A percentile compares a stretch with the other conserved stretches of the same genome.
Evolutionary conservation across 2,113 vertebrate genomes (phyloP).

Genomic region (Bos taurus): ARS-UCD2.0 NC_037329.1:113356001-113356500

Average conservation of each 20-base stretch:
- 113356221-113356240: background rate
- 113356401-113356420: background rate
- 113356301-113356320: background rate
- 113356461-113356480: too few relatives aligned
- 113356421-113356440: background rate
- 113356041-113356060: background rate
- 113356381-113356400: background rate
- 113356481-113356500: too few relatives aligned
- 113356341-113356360: background rate
- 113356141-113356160: background rate
- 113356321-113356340: rapidly evolving
- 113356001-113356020: background rate
- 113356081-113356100: background rate
- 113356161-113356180: background rate
- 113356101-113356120: background rate
- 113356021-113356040: background rate
- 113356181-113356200: background rate
- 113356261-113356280: background rate
- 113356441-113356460: too few relatives aligned
- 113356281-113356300: background rate
- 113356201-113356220: background rate
- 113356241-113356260: background rate
- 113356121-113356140: background rate
- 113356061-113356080: background rate
- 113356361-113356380: rapidly evolving